Percentiles rank a stretch among this genome's conserved stretches.
Evolutionary conservation across 2,797 vertebrate genomes (phyloP).

Genomic region (Microtus agrestis): DNA sequence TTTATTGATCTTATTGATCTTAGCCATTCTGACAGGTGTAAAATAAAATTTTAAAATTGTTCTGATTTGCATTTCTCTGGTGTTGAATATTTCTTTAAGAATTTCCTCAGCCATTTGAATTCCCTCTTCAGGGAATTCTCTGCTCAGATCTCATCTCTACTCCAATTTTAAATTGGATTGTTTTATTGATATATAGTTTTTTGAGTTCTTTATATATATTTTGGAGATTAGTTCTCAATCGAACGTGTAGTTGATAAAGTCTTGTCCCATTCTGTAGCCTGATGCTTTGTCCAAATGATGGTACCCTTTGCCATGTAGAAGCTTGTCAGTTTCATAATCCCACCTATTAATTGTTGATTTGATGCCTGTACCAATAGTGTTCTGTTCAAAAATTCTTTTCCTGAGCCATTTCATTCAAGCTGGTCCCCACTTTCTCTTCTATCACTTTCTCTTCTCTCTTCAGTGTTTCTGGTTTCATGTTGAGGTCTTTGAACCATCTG

Average conservation of each 20-base stretch:
- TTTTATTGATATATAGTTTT: neutral
- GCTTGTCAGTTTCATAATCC: neutral
- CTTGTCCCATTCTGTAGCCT: neutral
- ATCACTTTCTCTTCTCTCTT: neutral
- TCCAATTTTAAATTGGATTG: neutral
- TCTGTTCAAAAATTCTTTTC: neutral
- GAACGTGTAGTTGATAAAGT: neutral
- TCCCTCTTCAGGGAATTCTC: neutral
- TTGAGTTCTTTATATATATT: neutral
- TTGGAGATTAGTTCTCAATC: neutral
- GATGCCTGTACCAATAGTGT: neutral
- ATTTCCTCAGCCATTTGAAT: neutral
- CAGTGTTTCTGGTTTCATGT: neutral
- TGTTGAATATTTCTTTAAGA: neutral
- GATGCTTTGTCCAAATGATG: neutral
- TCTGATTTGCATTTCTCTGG: neutral
- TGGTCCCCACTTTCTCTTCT: neutral
- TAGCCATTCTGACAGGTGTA: neutral
- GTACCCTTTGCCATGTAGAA: neutral
- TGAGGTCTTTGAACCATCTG: neutral
- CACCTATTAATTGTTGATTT: neutral
- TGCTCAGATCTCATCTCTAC: neutral
- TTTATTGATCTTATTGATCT: neutral
- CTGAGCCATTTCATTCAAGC: neutral
- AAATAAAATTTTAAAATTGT: neutral